Percentiles rank a stretch among this genome's conserved stretches.
phyloP scores from a whole-genome alignment of 2,797 vertebrate species.

The Graptemys geographica region DNA sequence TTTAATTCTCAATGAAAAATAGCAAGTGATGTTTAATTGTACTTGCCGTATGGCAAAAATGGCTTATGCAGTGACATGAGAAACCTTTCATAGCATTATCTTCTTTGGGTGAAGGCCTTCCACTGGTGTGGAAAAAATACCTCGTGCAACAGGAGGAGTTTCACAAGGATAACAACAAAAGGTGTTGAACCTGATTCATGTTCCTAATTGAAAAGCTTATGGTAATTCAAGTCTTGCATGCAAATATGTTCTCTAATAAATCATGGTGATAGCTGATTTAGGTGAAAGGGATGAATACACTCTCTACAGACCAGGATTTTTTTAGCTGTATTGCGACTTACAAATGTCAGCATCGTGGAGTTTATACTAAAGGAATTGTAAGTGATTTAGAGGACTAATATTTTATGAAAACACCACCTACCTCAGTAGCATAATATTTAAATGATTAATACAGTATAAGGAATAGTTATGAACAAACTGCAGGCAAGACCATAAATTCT shows the following conservation, averaged over 20 bases:
- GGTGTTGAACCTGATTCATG: not conserved
- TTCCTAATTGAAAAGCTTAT: not conserved
- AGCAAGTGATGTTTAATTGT: not conserved
- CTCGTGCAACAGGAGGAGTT: not conserved
- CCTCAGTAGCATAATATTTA: not conserved
- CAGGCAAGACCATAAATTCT: constrained; percentile 13
- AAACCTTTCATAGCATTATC: not conserved
- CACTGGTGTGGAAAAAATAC: not conserved
- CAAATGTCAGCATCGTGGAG: not conserved
- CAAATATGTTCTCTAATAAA: constrained; percentile 1
- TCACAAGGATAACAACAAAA: not conserved
- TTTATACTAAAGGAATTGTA: not conserved
- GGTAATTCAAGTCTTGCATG: accelerated
- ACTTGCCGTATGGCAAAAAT: not conserved
- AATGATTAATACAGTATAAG: constrained; percentile 5
- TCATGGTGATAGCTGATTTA: not conserved
- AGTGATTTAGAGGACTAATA: constrained; percentile 12
- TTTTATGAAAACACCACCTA: not conserved
- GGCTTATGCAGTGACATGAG: not conserved
- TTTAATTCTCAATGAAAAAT: not conserved
- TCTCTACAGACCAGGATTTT: not conserved
- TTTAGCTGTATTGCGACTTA: not conserved
- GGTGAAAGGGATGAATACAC: not conserved
- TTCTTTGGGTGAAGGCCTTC: not conserved
- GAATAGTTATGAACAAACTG: constrained; percentile 12